Base-by-base conservation (phyloP, 2,888 invertebrate species). In the Parnassius orleans region DNA sequence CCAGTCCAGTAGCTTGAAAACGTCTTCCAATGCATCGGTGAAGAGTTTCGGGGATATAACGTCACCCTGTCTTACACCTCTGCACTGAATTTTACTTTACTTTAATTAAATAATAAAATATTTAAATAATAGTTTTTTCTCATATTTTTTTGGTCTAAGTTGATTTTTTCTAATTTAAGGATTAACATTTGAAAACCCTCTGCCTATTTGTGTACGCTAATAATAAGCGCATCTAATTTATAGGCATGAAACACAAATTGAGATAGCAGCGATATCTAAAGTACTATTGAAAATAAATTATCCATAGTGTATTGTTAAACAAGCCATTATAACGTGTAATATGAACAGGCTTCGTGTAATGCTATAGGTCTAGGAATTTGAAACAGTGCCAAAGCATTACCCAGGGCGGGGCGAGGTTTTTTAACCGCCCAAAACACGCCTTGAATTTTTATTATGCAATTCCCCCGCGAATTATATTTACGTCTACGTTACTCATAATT, bases 371-470 rank as follows among this genome's bases (percentile, higher is more conserved):
- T 66, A 61, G 63, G 54, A 61, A 65, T 51, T 69, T 72, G 71
- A 72, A 72, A 71, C 71, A 66, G 68, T 72, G 72, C 72, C 72
- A 72, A 72, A 65, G 67, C 65, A 69, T 72, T 68, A 69, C 68
- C 66, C 66, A 67, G 71, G 67, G 66, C 70, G 67, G 53, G 57
- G 66, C 68, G 68, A 66, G 66, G 66, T 65, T 72, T 70, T 70
- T 68, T 69, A 63, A 54, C 71, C 71, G 69, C 71, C 72, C 72
- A 71, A 72, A 72, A 72, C 72, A 70, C 68, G 68, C 68, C 68
- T 66, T 67, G 71, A 71, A 72, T 72, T 72, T 68, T 69, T 63
- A 63, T 58, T 54, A 54, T 63, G 58, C 54, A 63, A 63, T 63
- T 63, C 54, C 54, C 15, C 48, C 15, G 54, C 54, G 57, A 43